Evolutionary conservation across 2,113 vertebrate species (phyloP).

Genomic region (Muntiacus reevesi): DNA sequence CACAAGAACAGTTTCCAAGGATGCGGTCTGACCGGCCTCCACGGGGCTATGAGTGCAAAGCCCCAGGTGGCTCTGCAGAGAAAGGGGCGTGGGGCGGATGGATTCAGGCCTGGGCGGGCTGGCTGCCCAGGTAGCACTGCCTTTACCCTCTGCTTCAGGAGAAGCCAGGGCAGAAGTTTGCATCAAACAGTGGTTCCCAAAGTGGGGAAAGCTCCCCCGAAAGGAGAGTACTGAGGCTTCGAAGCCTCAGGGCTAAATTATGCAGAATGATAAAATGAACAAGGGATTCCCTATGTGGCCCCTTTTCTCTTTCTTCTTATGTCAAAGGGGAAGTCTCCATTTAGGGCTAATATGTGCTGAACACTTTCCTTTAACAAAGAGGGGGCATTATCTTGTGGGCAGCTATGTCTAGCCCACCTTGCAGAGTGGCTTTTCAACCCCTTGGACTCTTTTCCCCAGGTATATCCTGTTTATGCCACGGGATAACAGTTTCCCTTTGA

Average conservation of each 20-base stretch:
- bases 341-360: not conserved
- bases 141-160: too few relatives aligned
- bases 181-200: not conserved
- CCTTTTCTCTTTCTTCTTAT: not conserved
- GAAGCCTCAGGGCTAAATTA: not conserved
- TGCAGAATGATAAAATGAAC: not conserved
- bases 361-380: not conserved
- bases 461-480: not conserved
- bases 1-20: not conserved
- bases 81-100: not conserved
- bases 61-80: not conserved
- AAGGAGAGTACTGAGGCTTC: not conserved
- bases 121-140: not conserved
- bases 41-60: rapidly evolving
- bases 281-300: not conserved
- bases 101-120: not conserved
- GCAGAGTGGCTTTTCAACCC: not conserved
- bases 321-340: not conserved
- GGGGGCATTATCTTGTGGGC: not conserved
- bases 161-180: not conserved
- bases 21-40: not conserved
- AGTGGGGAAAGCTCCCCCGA: not conserved
- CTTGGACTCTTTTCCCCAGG: not conserved
- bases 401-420: not conserved
- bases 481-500: not conserved